Conservation (phyloP, 2,113 vertebrate species). For the Sylvietta virens region DNA sequence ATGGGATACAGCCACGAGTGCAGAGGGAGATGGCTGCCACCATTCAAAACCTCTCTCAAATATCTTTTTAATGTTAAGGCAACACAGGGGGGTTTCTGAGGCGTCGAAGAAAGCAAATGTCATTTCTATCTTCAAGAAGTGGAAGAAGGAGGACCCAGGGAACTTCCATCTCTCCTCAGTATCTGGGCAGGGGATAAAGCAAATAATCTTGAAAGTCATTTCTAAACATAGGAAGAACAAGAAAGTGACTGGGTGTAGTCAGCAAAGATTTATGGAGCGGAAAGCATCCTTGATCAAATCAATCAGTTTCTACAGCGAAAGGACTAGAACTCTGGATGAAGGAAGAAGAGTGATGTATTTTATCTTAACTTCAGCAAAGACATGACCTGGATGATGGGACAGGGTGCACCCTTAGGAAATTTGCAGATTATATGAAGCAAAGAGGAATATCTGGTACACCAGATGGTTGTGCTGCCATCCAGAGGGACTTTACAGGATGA, state of each 20-base stretch:
- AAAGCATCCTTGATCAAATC: neutral
- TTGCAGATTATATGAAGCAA: neutral
- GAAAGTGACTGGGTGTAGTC: neutral
- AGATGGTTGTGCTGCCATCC: neutral
- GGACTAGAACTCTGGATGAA: neutral
- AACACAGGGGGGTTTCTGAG: neutral
- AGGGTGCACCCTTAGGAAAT: neutral
- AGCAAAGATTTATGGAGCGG: neutral
- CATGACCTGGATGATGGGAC: neutral
- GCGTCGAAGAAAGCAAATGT: neutral
- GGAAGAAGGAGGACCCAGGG: neutral
- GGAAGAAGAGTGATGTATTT: neutral
- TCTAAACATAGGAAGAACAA: neutral
- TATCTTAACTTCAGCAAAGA: neutral
- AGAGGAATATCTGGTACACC: neutral
- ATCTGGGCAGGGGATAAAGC: neutral
- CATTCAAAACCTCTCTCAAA: neutral
- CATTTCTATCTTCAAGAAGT: neutral
- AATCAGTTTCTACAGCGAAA: neutral
- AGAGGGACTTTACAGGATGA: neutral
- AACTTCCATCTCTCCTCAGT: neutral
- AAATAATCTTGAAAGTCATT: neutral
- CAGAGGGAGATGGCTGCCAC: neutral
- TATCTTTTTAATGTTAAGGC: neutral
- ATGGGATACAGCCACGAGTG: neutral